Percentiles rank a stretch among this genome's conserved stretches.
These are phyloP conservation scores for Trilocha varians DNA, from an alignment of 2,888 invertebrate species.

Conservation along the genomic window DNA sequence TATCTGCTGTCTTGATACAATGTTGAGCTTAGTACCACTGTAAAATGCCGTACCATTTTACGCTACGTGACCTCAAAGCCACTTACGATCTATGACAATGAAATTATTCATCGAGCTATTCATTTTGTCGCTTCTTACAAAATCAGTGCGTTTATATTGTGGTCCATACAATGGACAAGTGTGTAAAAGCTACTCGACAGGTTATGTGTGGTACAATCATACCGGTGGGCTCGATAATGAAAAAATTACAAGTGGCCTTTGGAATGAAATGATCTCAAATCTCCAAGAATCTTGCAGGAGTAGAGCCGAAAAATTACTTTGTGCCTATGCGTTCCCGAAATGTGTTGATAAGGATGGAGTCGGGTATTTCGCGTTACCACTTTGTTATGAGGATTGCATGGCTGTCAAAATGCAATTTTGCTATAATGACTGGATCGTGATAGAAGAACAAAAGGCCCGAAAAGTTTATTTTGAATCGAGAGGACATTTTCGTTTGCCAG, in stretches of 20 bases:
- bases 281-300: constrained; percentile 87
- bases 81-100: constrained; percentile 41
- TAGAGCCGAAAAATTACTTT: constrained; percentile 92
- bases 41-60: constrained; percentile 49
- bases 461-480: constrained; percentile 85
- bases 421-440: constrained; percentile 92
- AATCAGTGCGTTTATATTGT: constrained; percentile 81
- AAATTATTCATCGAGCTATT: constrained; percentile 41
- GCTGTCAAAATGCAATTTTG: constrained; percentile 93
- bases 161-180: constrained; percentile 89
- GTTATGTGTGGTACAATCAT: constrained; percentile 85
- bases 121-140: constrained; percentile 49
- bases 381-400: constrained; percentile 95
- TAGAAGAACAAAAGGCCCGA: constrained; percentile 89
- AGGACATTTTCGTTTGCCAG: constrained; percentile 90
- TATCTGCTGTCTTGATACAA: constrained; percentile 36
- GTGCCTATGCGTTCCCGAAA: constrained; percentile 93
- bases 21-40: constrained; percentile 25
- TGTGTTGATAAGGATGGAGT: constrained; percentile 80
- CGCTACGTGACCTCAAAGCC: background rate
- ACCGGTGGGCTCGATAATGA: constrained; percentile 87
- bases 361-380: constrained; percentile 78
- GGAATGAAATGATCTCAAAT: constrained; percentile 88
- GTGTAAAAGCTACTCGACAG: constrained; percentile 79
- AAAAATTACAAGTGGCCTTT: constrained; percentile 85